Conservation (phyloP, 2,113 vertebrate species). For the Gasterosteus nipponicus region DNA sequence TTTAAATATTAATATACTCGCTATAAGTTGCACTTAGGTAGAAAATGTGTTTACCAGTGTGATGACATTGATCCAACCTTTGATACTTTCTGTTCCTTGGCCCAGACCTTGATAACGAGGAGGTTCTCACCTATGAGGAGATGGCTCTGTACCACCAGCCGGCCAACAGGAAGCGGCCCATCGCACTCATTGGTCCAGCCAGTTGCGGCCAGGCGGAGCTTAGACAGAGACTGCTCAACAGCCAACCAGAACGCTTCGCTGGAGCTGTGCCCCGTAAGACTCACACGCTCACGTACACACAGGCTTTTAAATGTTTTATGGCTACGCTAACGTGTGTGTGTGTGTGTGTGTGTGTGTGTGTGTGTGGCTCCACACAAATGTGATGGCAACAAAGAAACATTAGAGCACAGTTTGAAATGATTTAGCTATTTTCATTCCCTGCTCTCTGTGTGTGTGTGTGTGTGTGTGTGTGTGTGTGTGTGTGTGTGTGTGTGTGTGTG, state of each 20-base stretch:
- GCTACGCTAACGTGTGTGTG: not conserved
- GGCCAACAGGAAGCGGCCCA: slow-evolving; percentile 94
- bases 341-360: slow-evolving; percentile 9
- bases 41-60: not conserved
- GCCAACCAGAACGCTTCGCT: slow-evolving; percentile 91
- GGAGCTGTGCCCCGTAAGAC: slow-evolving; percentile 92
- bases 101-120: slow-evolving; percentile 94
- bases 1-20: not conserved
- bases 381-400: not conserved
- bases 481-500: slow-evolving; percentile 8
- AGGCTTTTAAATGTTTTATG: not conserved
- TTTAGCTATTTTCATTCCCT: not conserved
- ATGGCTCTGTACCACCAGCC: slow-evolving; percentile 99
- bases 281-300: not conserved
- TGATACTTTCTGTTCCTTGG: not conserved
- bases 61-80: not conserved
- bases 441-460: not conserved
- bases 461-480: slow-evolving; percentile 2
- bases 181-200: slow-evolving; percentile 92
- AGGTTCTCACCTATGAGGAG: slow-evolving; percentile 97
- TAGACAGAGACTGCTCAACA: slow-evolving; percentile 89
- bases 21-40: not conserved
- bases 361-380: not conserved
- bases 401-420: not conserved
- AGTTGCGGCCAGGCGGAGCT: slow-evolving; percentile 94